phyloP scores from a whole-genome alignment of 2,888 invertebrate genomes.

The Lepidonotus clava region DNA sequence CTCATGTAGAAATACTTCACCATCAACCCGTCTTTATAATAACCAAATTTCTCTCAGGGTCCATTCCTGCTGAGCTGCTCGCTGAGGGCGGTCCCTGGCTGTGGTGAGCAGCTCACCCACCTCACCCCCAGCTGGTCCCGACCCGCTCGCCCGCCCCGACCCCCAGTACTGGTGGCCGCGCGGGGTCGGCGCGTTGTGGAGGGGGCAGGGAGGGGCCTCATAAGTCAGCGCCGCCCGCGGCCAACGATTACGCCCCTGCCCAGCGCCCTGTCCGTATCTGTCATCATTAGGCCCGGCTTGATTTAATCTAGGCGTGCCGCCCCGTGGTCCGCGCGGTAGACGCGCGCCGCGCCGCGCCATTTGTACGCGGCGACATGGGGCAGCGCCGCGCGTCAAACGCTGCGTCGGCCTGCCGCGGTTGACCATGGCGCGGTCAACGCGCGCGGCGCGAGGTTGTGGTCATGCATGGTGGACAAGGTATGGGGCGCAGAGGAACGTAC shows the following conservation, averaged over 20 bases:
- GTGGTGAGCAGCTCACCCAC: no score
- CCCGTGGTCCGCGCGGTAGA: not conserved
- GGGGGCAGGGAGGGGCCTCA: not conserved
- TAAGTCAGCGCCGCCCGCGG: not conserved
- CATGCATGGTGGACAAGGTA: no score
- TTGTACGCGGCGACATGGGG: not conserved
- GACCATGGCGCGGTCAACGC: not conserved
- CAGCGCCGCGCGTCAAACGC: not conserved
- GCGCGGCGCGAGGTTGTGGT: no score
- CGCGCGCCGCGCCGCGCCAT: not conserved
- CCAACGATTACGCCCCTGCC: not conserved
- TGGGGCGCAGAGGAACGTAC: no score
- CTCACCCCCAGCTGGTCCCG: no score
- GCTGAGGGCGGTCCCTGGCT: no score
- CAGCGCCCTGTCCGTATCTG: conserved; percentile 40
- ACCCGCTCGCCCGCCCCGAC: no score
- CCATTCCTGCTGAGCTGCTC: no score
- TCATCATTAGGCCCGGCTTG: conserved; percentile 38
- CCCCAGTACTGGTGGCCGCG: not conserved
- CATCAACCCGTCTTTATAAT: no score
- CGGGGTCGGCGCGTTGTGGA: not conserved
- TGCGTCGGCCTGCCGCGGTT: not conserved
- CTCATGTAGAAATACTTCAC: no score
- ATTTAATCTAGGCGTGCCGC: conserved; percentile 32
- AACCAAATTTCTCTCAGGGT: no score